Evolutionary conservation across 2,113 vertebrate species (phyloP).

Genomic region (Lycaon pictus): DNA sequence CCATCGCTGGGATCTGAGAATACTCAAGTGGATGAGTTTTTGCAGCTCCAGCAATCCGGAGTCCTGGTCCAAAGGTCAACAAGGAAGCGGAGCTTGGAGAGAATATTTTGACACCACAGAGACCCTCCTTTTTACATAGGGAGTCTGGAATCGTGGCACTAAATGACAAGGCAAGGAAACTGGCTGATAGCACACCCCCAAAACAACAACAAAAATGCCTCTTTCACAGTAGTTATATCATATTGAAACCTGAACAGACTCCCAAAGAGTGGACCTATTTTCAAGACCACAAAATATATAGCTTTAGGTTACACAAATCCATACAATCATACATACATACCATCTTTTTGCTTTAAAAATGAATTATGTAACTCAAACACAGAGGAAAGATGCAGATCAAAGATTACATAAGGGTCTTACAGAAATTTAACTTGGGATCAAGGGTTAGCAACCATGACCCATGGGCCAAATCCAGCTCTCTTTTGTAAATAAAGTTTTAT

Average conservation of each 20-base stretch:
- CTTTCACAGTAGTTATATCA: not conserved
- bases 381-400: not conserved
- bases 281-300: conserved; percentile 54
- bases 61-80: not conserved
- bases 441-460: not conserved
- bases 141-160: not conserved
- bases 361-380: conserved; percentile 4
- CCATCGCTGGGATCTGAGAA: not conserved
- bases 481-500: conserved; percentile 22
- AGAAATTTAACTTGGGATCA: conserved; percentile 32
- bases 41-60: not conserved
- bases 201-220: not conserved
- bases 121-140: not conserved
- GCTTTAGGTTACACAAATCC: conserved; percentile 53
- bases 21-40: not conserved
- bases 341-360: conserved; percentile 57
- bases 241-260: not conserved
- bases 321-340: conserved; percentile 33
- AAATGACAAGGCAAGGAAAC: not conserved
- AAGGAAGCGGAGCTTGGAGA: not conserved
- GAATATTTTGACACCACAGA: conserved; percentile 9
- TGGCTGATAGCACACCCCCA: not conserved
- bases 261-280: not conserved
- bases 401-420: conserved; percentile 10
- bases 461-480: not conserved